Base-by-base conservation (phyloP, 2,113 vertebrate species). In the Pterocles gutturalis region DNA sequence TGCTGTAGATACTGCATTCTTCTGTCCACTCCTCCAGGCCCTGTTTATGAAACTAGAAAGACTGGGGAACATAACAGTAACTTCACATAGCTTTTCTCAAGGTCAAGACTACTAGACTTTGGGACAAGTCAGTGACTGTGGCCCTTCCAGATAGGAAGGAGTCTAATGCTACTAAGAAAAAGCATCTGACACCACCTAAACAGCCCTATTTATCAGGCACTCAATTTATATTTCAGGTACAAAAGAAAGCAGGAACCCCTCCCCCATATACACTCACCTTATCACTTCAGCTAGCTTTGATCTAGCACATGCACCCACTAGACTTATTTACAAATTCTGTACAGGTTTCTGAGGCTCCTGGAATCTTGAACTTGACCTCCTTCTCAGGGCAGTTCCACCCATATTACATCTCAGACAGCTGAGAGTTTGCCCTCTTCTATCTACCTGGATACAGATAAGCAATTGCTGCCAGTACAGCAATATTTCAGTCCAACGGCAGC, bases 1-100 rank as follows among this genome's bases (percentile, higher is more conserved):
- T 4, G 12, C 36, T 1, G 0, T 0, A 75, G 17, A 75, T 13
- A 43, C 0, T 28, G 14, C 18, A 22, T 25, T 65, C 71, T 75
- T 21, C 48, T 84, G 13, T 48, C 21, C 29, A n/a, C n/a, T 72
- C 38, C 85, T 88, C 45, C 78, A 61, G 54, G 26, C 33, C 5
- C 12, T 72, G 8, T 55, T 91, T 85, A 91, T 60, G 38, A 80
- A 90, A 81, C 54, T 16, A 45, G 34, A 60, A 70, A 75, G 11
- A 4, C 34, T 13, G 22, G 7, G 16, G 16, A 76, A 46, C 31
- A 36, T 0, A 28, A 6, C 8, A 71, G 60, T 38, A 26, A 58
- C 31, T 67, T 66, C 36, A 82, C 9, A 46, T 0, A 33, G 29
- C 12, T 86, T 55, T 84, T 49, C 45, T 69, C 36, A 66, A 77